A percentile compares a stretch with the other conserved stretches of the same genome.
These are phyloP conservation scores for Athalia rosae DNA, from an alignment of 2,888 invertebrate species.

Conservation along the genomic window DNA sequence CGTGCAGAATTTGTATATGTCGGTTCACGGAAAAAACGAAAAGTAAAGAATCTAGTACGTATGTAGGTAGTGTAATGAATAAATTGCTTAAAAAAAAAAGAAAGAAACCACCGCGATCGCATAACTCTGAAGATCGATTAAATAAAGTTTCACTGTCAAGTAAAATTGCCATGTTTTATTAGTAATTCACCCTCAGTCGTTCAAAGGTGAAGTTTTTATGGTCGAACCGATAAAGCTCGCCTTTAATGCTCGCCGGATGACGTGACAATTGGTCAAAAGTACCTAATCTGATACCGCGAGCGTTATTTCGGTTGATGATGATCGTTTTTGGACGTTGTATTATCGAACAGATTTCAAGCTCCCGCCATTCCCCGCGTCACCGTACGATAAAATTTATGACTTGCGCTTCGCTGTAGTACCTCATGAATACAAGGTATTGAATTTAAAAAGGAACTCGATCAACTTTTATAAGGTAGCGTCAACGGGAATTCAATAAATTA, in stretches of 20 bases:
- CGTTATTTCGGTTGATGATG: background rate
- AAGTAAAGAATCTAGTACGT: too few relatives aligned
- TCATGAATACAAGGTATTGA: slow-evolving; percentile 27
- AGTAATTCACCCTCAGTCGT: slow-evolving; percentile 14
- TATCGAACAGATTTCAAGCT: slow-evolving; percentile 22
- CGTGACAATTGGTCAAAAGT: slow-evolving; percentile 31
- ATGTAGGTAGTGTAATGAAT: too few relatives aligned
- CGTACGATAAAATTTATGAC: slow-evolving; percentile 32
- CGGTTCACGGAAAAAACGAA: too few relatives aligned
- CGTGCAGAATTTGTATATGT: too few relatives aligned
- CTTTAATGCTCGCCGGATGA: slow-evolving; percentile 36
- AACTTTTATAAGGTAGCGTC: slow-evolving; percentile 1
- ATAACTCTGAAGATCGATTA: slow-evolving; percentile 9
- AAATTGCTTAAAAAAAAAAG: background rate
- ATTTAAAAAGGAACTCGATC: slow-evolving; percentile 35
- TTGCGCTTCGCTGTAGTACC: slow-evolving; percentile 16
- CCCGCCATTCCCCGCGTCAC: background rate
- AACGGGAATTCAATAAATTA: slow-evolving; percentile 11
- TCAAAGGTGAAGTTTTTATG: slow-evolving; percentile 20
- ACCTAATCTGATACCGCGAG: slow-evolving; percentile 26
- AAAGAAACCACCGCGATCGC: background rate
- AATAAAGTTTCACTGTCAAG: slow-evolving; percentile 22
- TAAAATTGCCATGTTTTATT: slow-evolving; percentile 34
- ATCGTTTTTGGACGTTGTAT: background rate
- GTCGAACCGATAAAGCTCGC: slow-evolving; percentile 8